Conservation (phyloP, 2,888 invertebrate genomes). For the Eilema sororculum region DNA sequence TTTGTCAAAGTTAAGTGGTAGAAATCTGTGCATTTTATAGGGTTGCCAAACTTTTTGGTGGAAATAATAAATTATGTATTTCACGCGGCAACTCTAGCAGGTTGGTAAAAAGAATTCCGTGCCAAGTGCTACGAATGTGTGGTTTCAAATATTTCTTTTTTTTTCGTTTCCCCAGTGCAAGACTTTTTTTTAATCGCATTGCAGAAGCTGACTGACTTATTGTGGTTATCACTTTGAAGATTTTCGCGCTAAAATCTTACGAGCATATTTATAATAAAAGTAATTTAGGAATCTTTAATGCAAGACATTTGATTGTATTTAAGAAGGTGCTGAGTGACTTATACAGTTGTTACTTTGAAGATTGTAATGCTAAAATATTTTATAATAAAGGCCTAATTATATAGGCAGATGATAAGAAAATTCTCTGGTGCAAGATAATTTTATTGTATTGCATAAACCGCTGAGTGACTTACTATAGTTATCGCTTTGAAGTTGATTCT, state of each 20-base stretch:
- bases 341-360: not conserved
- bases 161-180: slow-evolving; percentile 17
- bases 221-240: not conserved
- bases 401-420: not conserved
- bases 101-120: slow-evolving; percentile 41
- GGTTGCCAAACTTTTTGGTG: slow-evolving; percentile 45
- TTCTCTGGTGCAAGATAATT: slow-evolving; percentile 13
- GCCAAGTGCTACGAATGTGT: slow-evolving; percentile 42
- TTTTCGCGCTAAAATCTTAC: not conserved
- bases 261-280: not conserved
- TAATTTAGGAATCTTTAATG: not conserved
- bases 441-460: slow-evolving; percentile 23
- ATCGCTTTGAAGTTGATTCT: not conserved
- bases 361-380: slow-evolving; percentile 1
- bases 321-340: not conserved
- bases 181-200: slow-evolving; percentile 21
- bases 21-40: slow-evolving; percentile 43
- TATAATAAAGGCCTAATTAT: not conserved
- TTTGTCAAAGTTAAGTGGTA: slow-evolving; percentile 63
- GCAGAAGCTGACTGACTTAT: slow-evolving; percentile 27
- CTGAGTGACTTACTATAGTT: slow-evolving; percentile 20
- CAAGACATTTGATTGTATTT: not conserved
- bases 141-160: slow-evolving; percentile 36
- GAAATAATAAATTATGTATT: slow-evolving; percentile 45
- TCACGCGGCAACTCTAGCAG: slow-evolving; percentile 39